A percentile compares a stretch with the other conserved stretches of the same genome.
Conservation (phyloP, 2,797 vertebrate genomes). For the Acanthurus leucopareius region DNA sequence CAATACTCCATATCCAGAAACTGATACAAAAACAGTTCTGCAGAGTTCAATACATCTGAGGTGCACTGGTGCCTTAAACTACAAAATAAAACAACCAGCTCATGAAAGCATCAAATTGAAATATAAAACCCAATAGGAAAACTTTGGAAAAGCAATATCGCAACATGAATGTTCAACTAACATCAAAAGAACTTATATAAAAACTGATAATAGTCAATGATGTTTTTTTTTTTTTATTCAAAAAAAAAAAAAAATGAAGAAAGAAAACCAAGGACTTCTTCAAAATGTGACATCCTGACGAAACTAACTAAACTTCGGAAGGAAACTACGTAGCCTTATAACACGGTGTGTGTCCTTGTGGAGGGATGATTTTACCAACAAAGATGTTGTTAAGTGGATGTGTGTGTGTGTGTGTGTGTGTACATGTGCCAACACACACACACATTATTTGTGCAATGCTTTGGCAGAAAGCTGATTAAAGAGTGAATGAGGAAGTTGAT, state of each 20-base stretch:
- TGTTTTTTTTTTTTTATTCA: conserved; percentile 33
- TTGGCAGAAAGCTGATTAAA: conserved; percentile 82
- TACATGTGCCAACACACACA: conserved; percentile 3
- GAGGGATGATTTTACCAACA: conserved; percentile 44
- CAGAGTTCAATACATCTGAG: conserved; percentile 54
- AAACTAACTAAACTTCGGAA: conserved; percentile 42
- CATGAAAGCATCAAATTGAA: conserved; percentile 74
- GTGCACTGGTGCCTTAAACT: conserved; percentile 64
- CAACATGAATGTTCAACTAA: conserved; percentile 43
- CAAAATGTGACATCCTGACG: conserved; percentile 16
- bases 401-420: conserved; percentile 19
- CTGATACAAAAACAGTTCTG: conserved; percentile 73
- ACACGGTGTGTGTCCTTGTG: conserved; percentile 63
- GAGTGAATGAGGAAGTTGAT: conserved; percentile 77
- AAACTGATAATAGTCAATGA: conserved; percentile 45
- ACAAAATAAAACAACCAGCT: conserved; percentile 67
- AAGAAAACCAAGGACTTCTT: conserved; percentile 27
- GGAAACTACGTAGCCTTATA: conserved; percentile 26
- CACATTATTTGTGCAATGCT: conserved; percentile 44
- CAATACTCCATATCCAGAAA: conserved; percentile 62
- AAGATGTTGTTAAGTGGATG: conserved; percentile 51
- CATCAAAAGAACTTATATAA: conserved; percentile 36
- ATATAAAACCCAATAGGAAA: conserved; percentile 59
- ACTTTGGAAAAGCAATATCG: conserved; percentile 40
- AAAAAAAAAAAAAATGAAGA: conserved; percentile 23